Conservation (phyloP, 2,888 invertebrate genomes). For the Drosophila falleni region DNA sequence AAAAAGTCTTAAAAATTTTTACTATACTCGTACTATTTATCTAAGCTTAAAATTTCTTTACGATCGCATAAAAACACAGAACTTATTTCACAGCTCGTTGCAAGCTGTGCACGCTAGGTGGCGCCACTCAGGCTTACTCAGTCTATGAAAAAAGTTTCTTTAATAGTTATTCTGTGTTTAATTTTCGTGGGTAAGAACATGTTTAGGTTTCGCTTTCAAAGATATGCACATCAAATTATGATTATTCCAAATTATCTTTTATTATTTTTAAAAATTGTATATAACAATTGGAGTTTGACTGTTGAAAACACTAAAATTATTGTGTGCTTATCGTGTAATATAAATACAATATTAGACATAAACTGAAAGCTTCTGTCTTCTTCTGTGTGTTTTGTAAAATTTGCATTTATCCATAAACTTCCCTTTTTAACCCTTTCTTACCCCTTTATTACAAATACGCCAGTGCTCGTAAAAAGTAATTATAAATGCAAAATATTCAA, state of each 20-base stretch:
- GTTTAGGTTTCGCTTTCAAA: background rate
- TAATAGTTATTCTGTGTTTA: background rate
- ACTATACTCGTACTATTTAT: conserved; percentile 13
- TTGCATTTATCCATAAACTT: conserved; percentile 5
- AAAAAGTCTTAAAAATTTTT: conserved; percentile 5
- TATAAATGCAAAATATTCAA: conserved; percentile 45
- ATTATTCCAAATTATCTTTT: too few species aligned
- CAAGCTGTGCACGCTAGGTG: conserved; percentile 14
- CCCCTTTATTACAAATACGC: conserved; percentile 5
- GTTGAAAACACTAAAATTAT: background rate
- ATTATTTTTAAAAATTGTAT: too few species aligned
- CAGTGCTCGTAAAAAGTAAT: conserved; percentile 34
- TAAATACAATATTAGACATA: too few species aligned
- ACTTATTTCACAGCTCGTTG: conserved; percentile 4
- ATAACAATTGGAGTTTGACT: background rate
- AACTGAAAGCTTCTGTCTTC: background rate
- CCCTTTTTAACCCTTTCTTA: background rate
- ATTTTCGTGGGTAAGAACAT: background rate
- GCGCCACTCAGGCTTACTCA: conserved; percentile 7
- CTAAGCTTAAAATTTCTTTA: conserved; percentile 18
- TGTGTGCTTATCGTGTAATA: background rate
- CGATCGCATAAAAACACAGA: conserved; percentile 14
- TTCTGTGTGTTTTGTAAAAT: background rate
- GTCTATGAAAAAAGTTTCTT: background rate
- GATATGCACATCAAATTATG: background rate